Conservation (phyloP, 2,888 invertebrate species). For the Phrixothrix hirtus region DNA sequence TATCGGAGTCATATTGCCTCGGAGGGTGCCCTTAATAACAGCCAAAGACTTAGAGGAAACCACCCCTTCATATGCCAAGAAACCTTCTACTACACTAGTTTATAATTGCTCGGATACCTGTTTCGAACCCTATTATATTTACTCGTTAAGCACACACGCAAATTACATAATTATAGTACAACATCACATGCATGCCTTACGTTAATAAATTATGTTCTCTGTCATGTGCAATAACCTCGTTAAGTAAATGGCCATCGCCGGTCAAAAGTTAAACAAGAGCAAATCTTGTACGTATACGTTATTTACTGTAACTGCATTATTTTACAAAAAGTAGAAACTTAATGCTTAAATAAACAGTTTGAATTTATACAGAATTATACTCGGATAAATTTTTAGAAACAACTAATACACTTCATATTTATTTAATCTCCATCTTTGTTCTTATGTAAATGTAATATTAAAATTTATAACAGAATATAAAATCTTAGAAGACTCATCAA, state of each 20-base stretch:
- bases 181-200: slow-evolving; percentile 28
- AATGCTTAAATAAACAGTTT: too few species aligned
- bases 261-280: slow-evolving; percentile 12
- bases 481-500: too few species aligned
- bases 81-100: slow-evolving; percentile 14
- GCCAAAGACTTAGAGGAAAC: slow-evolving; percentile 29
- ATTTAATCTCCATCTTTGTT: too few species aligned
- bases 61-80: slow-evolving; percentile 44
- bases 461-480: too few species aligned
- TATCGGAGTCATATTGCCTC: slow-evolving; percentile 31
- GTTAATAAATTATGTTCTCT: slow-evolving; percentile 30
- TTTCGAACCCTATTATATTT: slow-evolving; percentile 28
- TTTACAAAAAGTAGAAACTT: too few species aligned
- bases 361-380: too few species aligned
- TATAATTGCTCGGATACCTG: slow-evolving; percentile 25
- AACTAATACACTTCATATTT: too few species aligned
- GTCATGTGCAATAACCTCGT: slow-evolving; percentile 28
- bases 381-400: too few species aligned
- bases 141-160: slow-evolving; percentile 30
- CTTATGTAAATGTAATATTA: too few species aligned
- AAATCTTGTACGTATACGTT: background rate
- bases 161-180: slow-evolving; percentile 32
- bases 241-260: slow-evolving; percentile 24
- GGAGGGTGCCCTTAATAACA: slow-evolving; percentile 29
- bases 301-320: background rate